Conservation (phyloP, 2,113 vertebrate species). For the Aplodontia rufa region DNA sequence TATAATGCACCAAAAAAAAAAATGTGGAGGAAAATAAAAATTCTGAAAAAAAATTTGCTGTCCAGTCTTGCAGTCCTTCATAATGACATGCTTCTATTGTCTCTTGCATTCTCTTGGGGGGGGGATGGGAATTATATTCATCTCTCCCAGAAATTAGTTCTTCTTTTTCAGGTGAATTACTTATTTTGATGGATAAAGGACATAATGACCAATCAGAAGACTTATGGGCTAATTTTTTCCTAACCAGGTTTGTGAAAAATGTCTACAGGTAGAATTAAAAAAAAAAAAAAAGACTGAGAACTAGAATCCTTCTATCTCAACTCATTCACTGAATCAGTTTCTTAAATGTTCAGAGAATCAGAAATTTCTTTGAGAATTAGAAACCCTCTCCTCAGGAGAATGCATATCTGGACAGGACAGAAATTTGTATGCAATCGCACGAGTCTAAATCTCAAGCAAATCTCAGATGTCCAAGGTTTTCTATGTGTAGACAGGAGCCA, state of each 20-base stretch:
- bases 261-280: neutral
- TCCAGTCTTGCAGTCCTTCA: neutral
- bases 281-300: neutral
- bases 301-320: neutral
- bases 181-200: conserved; percentile 7
- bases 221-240: neutral
- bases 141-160: neutral
- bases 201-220: neutral
- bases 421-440: neutral
- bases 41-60: neutral
- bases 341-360: neutral
- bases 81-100: neutral
- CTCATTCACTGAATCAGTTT: neutral
- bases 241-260: neutral
- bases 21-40: no score
- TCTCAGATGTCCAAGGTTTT: neutral
- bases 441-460: neutral
- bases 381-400: neutral
- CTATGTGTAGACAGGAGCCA: neutral
- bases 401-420: neutral
- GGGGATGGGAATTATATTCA: neutral
- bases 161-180: neutral
- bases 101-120: neutral
- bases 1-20: no score
- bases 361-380: neutral